Evolutionary conservation across 2,113 vertebrate genomes (phyloP), one percentile per base, ranked within the genome.

Genomic region (Bubo scandiacus): DNA sequence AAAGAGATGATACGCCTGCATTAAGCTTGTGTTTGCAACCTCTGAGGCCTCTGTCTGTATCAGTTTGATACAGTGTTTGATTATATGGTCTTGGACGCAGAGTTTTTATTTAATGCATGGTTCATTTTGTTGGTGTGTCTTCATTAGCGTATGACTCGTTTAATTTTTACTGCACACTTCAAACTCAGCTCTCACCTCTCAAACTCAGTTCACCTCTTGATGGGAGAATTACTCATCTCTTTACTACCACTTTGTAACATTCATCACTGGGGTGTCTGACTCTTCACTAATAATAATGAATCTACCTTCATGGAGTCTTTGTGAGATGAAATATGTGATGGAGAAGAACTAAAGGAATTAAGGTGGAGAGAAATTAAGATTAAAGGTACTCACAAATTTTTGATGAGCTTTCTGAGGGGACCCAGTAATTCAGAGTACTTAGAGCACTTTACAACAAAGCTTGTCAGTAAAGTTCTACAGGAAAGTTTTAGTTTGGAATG

Each of bases 1-100:
- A 1, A 25, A 47, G 36, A 11, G 5, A 32, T 0, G 0, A 40
- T 15, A 13, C 26, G 17, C 26, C n/a, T 34, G 21, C 78, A 43
- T 29, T 32, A 61, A 74, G 52, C 8, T 61, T 17, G 15, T 40
- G 45, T 27, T 47, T 88, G 40, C 58, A 80, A 13, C 12, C 18
- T 80, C 51, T 36, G 58, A 72, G 45, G 43, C 19, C 54, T 40
- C 67, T 62, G 49, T 32, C n/a, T 18, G 23, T 18, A 26, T 18
- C 10, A 73, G 42, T 70, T 70, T 54, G 45, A 73, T 22, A 15
- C 4, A 73, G 62, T 3, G 65, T 63, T 73, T 62, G 29, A 65
- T 26, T 11, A 6, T 3, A 45, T 45, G 22, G 19, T 59, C 38
- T 38, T 62, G 55, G 73, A 15, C 6, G 5, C 4, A 79, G 25